Percentiles rank a stretch among this genome's conserved stretches.
Evolutionary conservation across 2,888 invertebrate genomes (phyloP).

Genomic region (Candidula unifasciata): DNA sequence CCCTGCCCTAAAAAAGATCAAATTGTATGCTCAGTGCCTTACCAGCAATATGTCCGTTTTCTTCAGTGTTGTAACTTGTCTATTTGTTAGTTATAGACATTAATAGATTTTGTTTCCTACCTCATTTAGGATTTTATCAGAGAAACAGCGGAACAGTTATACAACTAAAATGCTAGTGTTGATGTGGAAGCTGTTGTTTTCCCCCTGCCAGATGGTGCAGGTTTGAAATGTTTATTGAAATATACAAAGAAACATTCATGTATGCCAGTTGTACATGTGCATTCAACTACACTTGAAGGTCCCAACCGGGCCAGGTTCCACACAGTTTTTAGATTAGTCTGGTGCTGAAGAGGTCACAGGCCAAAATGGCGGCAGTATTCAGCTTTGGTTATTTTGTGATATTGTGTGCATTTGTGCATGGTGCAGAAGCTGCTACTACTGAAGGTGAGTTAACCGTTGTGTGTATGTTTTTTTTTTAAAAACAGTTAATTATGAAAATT

Average conservation of each 20-base stretch:
- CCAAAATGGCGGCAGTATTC: neutral
- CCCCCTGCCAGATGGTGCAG: too few species aligned
- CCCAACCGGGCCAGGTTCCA: neutral
- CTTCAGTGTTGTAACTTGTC: too few species aligned
- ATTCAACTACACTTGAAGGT: neutral
- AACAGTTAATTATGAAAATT: neutral
- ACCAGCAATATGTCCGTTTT: too few species aligned
- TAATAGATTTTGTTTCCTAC: too few species aligned
- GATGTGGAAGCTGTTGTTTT: too few species aligned
- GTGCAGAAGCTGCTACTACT: neutral
- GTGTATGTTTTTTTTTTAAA: neutral
- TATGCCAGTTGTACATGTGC: neutral
- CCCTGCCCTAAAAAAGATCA: too few species aligned
- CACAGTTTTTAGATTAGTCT: neutral
- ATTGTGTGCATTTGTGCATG: neutral
- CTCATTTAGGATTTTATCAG: too few species aligned
- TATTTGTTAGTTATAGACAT: too few species aligned
- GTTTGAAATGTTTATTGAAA: too few species aligned
- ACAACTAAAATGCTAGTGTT: too few species aligned
- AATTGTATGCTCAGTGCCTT: too few species aligned
- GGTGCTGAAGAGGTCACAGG: neutral
- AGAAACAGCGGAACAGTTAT: too few species aligned
- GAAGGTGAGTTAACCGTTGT: neutral
- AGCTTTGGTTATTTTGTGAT: neutral
- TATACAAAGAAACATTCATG: neutral